Percentiles rank a stretch among this genome's conserved stretches.
Evolutionary conservation across 2,797 vertebrate species (phyloP).

Genomic region (Periophthalmus magnuspinnatus): DNA sequence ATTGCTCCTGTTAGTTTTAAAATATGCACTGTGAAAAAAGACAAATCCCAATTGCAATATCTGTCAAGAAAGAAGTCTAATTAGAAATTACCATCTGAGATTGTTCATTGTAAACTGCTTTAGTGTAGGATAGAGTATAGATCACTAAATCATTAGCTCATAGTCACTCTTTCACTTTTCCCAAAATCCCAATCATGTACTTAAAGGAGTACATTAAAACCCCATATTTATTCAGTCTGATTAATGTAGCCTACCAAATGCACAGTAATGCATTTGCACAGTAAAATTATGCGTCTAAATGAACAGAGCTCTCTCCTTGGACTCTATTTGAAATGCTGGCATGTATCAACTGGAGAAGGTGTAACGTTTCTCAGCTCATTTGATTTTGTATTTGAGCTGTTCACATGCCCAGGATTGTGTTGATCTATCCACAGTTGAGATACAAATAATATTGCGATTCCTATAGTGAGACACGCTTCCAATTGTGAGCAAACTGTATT

Average conservation of each 20-base stretch:
- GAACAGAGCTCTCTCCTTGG: neutral
- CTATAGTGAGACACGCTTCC: neutral
- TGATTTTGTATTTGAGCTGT: slow-evolving; percentile 9
- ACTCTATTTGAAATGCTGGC: neutral
- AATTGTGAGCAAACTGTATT: neutral
- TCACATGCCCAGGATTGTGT: neutral
- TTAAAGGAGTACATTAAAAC: neutral
- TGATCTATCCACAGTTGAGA: slow-evolving; percentile 14
- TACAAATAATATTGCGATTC: neutral
- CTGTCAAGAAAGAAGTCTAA: too few relatives aligned
- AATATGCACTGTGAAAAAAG: too few relatives aligned
- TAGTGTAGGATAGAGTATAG: too few relatives aligned
- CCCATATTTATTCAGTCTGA: neutral
- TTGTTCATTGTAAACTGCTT: too few relatives aligned
- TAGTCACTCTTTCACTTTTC: too few relatives aligned
- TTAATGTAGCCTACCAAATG: neutral
- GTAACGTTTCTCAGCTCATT: neutral
- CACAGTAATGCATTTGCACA: neutral
- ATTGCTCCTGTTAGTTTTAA: too few relatives aligned
- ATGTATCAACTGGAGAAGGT: neutral
- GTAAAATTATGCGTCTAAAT: neutral
- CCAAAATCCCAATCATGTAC: too few relatives aligned
- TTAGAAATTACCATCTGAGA: too few relatives aligned
- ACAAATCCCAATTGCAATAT: too few relatives aligned
- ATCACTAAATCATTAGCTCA: too few relatives aligned